These are phyloP conservation scores for Cuculus canorus DNA, from an alignment of 2,797 vertebrate species.

Conservation along the genomic window DNA sequence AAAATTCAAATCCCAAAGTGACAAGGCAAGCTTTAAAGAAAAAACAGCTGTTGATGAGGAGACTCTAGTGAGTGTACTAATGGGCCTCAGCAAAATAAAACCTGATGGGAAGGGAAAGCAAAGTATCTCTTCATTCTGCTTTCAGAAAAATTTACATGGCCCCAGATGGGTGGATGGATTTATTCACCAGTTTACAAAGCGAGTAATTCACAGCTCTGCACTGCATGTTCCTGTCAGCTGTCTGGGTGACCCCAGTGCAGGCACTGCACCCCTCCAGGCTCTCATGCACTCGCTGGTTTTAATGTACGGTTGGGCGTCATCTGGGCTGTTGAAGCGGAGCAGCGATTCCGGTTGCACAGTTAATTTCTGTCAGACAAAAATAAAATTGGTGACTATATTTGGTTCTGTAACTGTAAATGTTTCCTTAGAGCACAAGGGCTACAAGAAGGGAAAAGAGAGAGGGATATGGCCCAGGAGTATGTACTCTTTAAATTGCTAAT, in stretches of 20 bases:
- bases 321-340: background rate
- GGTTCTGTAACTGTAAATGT: background rate
- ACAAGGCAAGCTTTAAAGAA: constrained; percentile 41
- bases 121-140: constrained; percentile 12
- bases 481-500: background rate
- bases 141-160: background rate
- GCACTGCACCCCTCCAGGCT: background rate
- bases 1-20: constrained; percentile 49
- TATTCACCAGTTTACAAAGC: background rate
- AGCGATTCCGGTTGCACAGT: background rate
- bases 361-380: background rate
- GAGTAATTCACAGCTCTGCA: background rate
- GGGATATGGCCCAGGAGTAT: no score
- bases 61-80: background rate
- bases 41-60: constrained; percentile 37
- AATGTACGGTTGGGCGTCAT: background rate
- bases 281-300: background rate
- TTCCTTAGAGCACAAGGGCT: background rate
- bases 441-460: background rate
- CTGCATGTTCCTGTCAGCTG: background rate
- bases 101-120: constrained; percentile 20
- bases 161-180: background rate
- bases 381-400: background rate
- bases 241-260: background rate
- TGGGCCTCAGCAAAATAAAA: constrained; percentile 29